A percentile compares a stretch with the other conserved stretches of the same genome.
These are phyloP conservation scores for Baccha elongata DNA, from an alignment of 2,888 invertebrate species.

Conservation along the genomic window DNA sequence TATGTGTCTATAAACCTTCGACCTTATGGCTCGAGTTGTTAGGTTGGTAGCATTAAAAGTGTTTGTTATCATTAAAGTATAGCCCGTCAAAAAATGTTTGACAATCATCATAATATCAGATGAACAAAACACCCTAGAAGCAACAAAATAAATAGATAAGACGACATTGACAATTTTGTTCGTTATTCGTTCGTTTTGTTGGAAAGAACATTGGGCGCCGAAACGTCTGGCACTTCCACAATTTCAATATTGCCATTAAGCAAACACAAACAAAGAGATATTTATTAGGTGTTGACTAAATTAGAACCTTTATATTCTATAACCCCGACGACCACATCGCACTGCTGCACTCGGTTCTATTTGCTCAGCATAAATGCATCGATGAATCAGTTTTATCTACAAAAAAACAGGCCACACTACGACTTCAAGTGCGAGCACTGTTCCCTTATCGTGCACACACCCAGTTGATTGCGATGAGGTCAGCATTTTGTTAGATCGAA, in stretches of 20 bases:
- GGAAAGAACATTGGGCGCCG: constrained; percentile 62
- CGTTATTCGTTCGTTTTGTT: background rate
- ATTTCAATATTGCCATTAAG: constrained; percentile 63
- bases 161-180: constrained; percentile 62
- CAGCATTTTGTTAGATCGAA: constrained; percentile 59
- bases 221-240: constrained; percentile 70
- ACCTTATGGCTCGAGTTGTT: too few species aligned
- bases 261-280: constrained; percentile 67
- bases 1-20: too few species aligned
- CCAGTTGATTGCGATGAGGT: constrained; percentile 66
- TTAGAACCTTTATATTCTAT: constrained; percentile 47
- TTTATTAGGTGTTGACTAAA: constrained; percentile 70
- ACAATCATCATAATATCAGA: constrained; percentile 13
- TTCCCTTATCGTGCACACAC: constrained; percentile 58
- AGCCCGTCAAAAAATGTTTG: constrained; percentile 29
- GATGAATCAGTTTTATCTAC: constrained; percentile 73
- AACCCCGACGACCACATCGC: constrained; percentile 11
- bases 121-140: constrained; percentile 10
- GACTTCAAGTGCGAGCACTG: constrained; percentile 24
- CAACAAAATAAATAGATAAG: constrained; percentile 41
- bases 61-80: constrained; percentile 15
- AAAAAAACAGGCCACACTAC: constrained; percentile 61
- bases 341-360: constrained; percentile 48
- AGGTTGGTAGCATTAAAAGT: background rate
- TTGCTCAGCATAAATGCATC: constrained; percentile 68